phyloP scores from a whole-genome alignment of 2,888 invertebrate species.

The Griposia aprilina region DNA sequence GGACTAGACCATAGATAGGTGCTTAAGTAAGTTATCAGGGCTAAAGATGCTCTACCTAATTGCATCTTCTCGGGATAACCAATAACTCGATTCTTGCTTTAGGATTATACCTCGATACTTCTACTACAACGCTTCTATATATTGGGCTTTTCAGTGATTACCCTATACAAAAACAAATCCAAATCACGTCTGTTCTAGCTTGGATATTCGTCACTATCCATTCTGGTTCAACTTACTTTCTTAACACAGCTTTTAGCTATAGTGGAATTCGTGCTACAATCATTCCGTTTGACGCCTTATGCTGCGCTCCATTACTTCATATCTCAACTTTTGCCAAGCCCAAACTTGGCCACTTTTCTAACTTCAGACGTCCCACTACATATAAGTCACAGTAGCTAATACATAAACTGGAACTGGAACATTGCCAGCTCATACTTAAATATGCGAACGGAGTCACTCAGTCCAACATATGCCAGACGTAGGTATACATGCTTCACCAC shows the following conservation, averaged over 20 bases:
- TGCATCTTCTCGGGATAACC: not conserved
- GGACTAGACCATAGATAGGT: not conserved
- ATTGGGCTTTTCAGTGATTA: not conserved
- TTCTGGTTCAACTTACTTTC: not conserved
- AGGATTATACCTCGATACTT: not conserved
- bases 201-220: not conserved
- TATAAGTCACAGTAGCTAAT: slow-evolving; percentile 8
- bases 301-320: slow-evolving; percentile 1
- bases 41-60: not conserved
- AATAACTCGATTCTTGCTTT: not conserved
- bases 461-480: slow-evolving; percentile 6
- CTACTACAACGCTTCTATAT: not conserved
- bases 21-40: no score
- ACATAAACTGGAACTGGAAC: slow-evolving; percentile 23
- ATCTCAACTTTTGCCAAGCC: slow-evolving; percentile 20
- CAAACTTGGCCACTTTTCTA: slow-evolving; percentile 8
- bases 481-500: not conserved
- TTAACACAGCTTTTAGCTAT: not conserved
- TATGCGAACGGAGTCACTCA: slow-evolving; percentile 18
- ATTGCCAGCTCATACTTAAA: slow-evolving; percentile 17
- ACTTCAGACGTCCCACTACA: slow-evolving; percentile 3
- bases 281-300: not conserved
- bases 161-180: not conserved
- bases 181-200: not conserved
- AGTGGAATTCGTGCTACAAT: not conserved